phyloP scores from a whole-genome alignment of 2,888 invertebrate species.

The Agonopterix heracliana region DNA sequence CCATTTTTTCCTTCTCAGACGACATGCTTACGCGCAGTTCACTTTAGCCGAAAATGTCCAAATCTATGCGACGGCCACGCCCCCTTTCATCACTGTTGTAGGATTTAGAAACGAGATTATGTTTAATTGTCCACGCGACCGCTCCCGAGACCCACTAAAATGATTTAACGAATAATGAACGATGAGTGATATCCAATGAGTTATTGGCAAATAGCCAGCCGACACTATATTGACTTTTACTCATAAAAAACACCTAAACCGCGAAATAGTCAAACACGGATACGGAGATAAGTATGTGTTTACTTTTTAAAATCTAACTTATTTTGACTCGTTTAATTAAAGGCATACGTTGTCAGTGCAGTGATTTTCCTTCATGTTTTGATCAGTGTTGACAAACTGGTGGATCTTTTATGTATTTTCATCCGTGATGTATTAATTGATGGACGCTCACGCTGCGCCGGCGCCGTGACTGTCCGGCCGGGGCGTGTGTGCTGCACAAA shows the following conservation, averaged over 20 bases:
- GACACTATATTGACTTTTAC: slow-evolving; percentile 50
- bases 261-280: slow-evolving; percentile 35
- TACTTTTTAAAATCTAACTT: not conserved
- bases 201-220: slow-evolving; percentile 53
- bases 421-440: slow-evolving; percentile 34
- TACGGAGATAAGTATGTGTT: slow-evolving; percentile 14
- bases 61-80: slow-evolving; percentile 43
- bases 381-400: slow-evolving; percentile 20
- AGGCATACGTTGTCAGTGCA: slow-evolving; percentile 11
- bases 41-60: slow-evolving; percentile 31
- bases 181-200: slow-evolving; percentile 44
- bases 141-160: slow-evolving; percentile 40
- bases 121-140: slow-evolving; percentile 33
- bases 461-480: slow-evolving; percentile 26
- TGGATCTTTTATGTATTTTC: slow-evolving; percentile 36
- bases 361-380: slow-evolving; percentile 28
- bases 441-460: slow-evolving; percentile 30
- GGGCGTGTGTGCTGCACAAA: slow-evolving; percentile 5
- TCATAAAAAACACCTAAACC: slow-evolving; percentile 31
- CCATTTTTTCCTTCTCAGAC: slow-evolving; percentile 71
- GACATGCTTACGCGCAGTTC: slow-evolving; percentile 51
- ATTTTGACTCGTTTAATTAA: not conserved
- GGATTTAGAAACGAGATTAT: slow-evolving; percentile 16
- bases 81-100: slow-evolving; percentile 54
- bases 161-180: slow-evolving; percentile 51